Evolutionary conservation across 1,140 invertebrate genomes (phyloP), one percentile per base, ranked within the genome.

Genomic region (Wasmannia auropunctata): DNA sequence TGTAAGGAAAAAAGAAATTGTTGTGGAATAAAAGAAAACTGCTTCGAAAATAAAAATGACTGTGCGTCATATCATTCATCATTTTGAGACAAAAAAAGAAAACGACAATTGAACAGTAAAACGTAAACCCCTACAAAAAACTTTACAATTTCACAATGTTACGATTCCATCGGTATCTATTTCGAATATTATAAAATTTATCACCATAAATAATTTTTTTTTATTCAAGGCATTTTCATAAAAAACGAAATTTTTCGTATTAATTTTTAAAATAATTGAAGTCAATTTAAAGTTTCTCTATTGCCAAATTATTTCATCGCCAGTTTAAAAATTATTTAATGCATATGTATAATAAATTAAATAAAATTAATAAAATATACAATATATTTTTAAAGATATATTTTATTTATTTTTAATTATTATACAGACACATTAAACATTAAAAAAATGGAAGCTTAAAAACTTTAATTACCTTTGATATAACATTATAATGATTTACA

Each of bases 121-220:
- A 31, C n/a, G n/a, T 37, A 56, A 40, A 56, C 56, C 6, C 31
- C 10, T 74, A 56, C 19, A 28, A 37, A 19, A 16, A 19, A 16
- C 14, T 37, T 56, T 7, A 74, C 51, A 28, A 22, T 16, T 31
- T 34, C 3, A 19, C 3, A 0, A 70, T 54, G 34, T 51, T 72
- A 34, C 28, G 14, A 25, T 22, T 37, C 0, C 7, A 51, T 14
- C 34, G n/a, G 7, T 56, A 22, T 43, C 11, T 49, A 49, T 10
- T 56, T 74, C n/a, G n/a, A 74, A 58, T 56, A 56, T 56, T 34
- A n/a, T 22, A 19, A 40, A 56, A 56, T 74, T 40, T 25, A 25
- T 56, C 11, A 51, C 1, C 56, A 74, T 34, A 19, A 72, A 28
- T 28, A 34, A 54, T 34, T 34, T 49, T 49, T 72, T 0, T n/a